Conservation (phyloP, 2,888 invertebrate species). For the Amblyteles armatorius region DNA sequence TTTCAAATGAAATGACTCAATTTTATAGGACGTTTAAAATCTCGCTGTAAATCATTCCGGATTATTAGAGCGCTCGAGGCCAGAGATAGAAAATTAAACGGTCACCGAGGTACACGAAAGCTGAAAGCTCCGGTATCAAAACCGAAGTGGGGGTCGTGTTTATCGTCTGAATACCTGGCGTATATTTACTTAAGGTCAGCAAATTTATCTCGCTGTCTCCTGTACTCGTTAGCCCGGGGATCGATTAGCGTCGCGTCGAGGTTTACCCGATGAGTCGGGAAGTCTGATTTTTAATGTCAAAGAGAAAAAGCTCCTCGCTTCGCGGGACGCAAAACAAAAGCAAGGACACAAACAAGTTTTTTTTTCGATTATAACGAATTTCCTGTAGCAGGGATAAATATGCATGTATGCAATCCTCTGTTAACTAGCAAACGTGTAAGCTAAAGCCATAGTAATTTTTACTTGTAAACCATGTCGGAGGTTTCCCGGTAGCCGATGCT, state of each 20-base stretch:
- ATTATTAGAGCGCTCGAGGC: background rate
- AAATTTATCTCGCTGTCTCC: background rate
- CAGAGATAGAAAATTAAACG: constrained; percentile 3
- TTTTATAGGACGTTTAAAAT: background rate
- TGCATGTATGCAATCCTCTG: constrained; percentile 7
- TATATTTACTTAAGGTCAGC: background rate
- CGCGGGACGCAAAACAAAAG: background rate
- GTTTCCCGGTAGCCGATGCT: background rate
- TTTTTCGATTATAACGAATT: background rate
- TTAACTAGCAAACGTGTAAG: constrained; percentile 15
- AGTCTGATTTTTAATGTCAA: background rate
- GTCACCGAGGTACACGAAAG: background rate
- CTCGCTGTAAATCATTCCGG: background rate
- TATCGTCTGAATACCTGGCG: background rate
- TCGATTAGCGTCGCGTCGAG: background rate
- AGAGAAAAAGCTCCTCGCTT: background rate
- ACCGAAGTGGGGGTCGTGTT: background rate
- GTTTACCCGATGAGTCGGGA: background rate
- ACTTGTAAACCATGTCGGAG: background rate
- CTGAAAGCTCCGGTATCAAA: background rate
- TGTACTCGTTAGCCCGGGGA: background rate
- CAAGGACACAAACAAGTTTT: background rate
- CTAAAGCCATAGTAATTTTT: constrained; percentile 23
- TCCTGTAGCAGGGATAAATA: background rate
- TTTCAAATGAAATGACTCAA: constrained; percentile 14